These are phyloP conservation scores for Illadopsis cleaveri DNA, from an alignment of 2,113 vertebrate genomes.

Conservation along the genomic window DNA sequence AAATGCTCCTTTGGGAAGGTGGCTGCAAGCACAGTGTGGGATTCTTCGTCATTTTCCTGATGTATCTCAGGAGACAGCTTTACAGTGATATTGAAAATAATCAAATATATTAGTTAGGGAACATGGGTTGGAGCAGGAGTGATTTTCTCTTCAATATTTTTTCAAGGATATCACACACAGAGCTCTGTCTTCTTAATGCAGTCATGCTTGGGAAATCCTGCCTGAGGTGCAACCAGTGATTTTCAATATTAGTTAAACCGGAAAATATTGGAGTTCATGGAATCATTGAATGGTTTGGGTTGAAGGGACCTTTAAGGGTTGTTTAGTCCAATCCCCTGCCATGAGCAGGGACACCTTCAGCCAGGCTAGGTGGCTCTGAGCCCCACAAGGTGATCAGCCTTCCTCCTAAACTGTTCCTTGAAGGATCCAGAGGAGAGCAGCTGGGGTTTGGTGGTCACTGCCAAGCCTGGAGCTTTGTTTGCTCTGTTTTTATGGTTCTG, in stretches of 20 bases:
- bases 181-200: neutral
- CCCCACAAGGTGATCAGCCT: neutral
- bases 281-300: neutral
- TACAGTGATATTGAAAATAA: neutral
- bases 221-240: neutral
- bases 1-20: neutral
- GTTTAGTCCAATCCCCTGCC: neutral
- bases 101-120: neutral
- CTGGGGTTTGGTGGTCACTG: neutral
- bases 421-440: neutral
- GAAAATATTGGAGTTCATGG: neutral
- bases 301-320: neutral
- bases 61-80: neutral
- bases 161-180: neutral
- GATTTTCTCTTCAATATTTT: neutral
- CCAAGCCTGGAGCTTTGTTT: neutral
- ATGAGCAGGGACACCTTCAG: neutral
- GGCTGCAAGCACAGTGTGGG: neutral
- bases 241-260: neutral
- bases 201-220: neutral
- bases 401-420: neutral
- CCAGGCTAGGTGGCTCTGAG: neutral
- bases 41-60: neutral
- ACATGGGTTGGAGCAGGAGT: neutral
- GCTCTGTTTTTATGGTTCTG: neutral